phyloP scores from a whole-genome alignment of 2,797 vertebrate species.

The Tenualosa thibaudeaui region DNA sequence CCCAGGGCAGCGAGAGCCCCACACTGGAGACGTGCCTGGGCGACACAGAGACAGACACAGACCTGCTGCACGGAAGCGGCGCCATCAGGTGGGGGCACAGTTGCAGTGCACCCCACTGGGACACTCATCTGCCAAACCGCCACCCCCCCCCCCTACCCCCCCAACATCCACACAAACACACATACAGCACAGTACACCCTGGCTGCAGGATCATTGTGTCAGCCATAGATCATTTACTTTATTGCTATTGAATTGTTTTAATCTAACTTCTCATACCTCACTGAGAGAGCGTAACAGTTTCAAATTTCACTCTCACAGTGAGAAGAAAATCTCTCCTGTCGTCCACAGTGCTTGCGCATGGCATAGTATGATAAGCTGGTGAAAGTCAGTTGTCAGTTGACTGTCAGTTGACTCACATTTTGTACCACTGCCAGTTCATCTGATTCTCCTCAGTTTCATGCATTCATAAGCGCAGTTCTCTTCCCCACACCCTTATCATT shows the following conservation, averaged over 20 bases:
- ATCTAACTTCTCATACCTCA: not conserved
- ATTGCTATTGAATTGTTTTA: not conserved
- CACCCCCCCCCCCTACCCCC: too few relatives aligned
- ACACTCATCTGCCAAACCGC: not conserved
- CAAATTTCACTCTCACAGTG: not conserved
- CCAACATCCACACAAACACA: not conserved
- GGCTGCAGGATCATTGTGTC: not conserved
- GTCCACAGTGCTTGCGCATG: not conserved
- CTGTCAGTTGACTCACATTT: not conserved
- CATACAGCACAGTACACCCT: not conserved
- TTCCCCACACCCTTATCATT: not conserved
- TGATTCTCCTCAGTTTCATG: not conserved
- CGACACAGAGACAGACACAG: slow-evolving; percentile 55
- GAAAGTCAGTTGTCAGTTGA: not conserved
- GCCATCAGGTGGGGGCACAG: slow-evolving; percentile 37
- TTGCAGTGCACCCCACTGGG: not conserved
- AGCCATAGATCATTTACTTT: not conserved
- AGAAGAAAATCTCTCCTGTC: not conserved
- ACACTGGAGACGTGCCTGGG: slow-evolving; percentile 70
- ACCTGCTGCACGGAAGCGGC: slow-evolving; percentile 40
- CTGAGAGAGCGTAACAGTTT: not conserved
- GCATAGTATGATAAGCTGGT: not conserved
- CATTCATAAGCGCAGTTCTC: not conserved
- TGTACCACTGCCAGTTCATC: not conserved
- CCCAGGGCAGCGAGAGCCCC: slow-evolving; percentile 64